Base-by-base conservation (phyloP, 1,140 invertebrate species). In the Acyrthosiphon pisum region DNA sequence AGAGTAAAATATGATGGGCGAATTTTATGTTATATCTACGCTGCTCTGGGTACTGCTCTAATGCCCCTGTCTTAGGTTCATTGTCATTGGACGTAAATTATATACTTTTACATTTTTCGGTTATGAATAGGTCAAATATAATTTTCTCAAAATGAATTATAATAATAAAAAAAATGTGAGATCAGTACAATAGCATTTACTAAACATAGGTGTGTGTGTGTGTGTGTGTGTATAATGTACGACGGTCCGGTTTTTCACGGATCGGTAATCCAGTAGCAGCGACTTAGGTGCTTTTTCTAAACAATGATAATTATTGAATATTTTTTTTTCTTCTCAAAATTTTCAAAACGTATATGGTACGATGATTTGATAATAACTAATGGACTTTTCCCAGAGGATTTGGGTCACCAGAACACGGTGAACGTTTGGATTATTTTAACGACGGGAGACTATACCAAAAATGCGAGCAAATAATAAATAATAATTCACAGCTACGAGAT, bases 401-500 rank as follows among this genome's bases (percentile, higher is more conserved):
- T 92, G 35, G 91, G 91, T 92, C 76, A 92, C 68, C 68, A 26
- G 68, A 83, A 84, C 91, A 50, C 35, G 48, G 23, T 37, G 44
- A 76, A 83, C 23, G 91, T 92, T 92, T 81, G 76, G 46, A 81
- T 91, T 76, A 76, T 76, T 23, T 41, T 92, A 84, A 83, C 91
- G 48, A 84, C 53, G 76, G 76, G 76, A 92, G 76, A 92, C 44
- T 23, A 76, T n/a, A 48, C 68, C 35, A 41, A 92, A 92, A 84
- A 84, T 84, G 48, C 91, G 48, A 37, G 81, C 46, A 92, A 76
- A 76, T 76, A 76, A 76, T 76, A 76, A 76, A 76, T 76, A 76
- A 76, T 92, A 92, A 84, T 92, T 92, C 91, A 92, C 91, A 60
- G 48, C 76, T 0, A 53, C 76, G 37, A 92, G 91, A 92, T 92